Evolutionary conservation across 2,797 vertebrate genomes (phyloP).

Genomic region (Girardinus metallicus): DNA sequence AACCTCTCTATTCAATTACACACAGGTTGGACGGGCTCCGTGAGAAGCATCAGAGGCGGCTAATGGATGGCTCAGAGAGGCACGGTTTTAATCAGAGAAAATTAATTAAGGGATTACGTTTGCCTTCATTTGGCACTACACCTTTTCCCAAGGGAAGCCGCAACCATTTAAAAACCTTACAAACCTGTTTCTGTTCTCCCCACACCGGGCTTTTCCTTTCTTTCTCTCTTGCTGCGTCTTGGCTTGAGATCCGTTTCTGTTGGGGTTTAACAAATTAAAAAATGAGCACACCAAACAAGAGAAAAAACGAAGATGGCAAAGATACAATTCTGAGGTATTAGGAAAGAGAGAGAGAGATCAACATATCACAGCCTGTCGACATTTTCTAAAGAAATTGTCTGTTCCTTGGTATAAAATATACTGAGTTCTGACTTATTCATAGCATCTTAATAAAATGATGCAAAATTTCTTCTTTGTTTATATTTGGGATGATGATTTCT

Average conservation of each 20-base stretch:
- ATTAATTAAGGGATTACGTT: neutral
- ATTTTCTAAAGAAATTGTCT: neutral
- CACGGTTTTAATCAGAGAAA: neutral
- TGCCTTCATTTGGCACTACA: neutral
- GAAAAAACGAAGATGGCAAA: neutral
- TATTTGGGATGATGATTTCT: neutral
- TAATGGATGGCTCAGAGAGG: neutral
- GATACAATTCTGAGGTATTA: neutral
- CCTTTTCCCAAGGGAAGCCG: neutral
- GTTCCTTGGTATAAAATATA: neutral
- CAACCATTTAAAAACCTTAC: conserved; percentile 1
- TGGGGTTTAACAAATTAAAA: conserved; percentile 67
- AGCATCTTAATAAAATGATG: neutral
- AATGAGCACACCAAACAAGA: conserved; percentile 71
- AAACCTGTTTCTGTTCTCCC: conserved; percentile 86
- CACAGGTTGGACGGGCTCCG: neutral
- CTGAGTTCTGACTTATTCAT: neutral
- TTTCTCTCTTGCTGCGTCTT: conserved; percentile 89
- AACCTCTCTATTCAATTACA: neutral
- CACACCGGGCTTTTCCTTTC: conserved; percentile 87
- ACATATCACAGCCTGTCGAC: neutral
- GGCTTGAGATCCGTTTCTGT: conserved; percentile 84
- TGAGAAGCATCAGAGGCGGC: neutral
- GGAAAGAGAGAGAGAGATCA: neutral
- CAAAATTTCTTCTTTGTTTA: neutral